Evolutionary conservation across 2,113 vertebrate genomes (phyloP), one percentile per base, ranked within the genome.

Genomic region (Dolichallabes microphthalmus): DNA sequence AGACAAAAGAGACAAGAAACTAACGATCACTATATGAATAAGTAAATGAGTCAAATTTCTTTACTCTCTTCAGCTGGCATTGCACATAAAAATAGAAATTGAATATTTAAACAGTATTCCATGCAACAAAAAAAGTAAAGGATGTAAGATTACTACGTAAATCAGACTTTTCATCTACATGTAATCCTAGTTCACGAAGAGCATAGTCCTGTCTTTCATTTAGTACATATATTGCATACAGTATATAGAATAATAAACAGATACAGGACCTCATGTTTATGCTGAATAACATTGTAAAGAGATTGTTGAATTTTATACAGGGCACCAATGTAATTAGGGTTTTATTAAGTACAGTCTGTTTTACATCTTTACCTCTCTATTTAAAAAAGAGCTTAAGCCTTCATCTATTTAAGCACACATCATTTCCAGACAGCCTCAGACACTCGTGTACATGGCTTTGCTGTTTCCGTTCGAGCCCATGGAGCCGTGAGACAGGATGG

Each of bases 401-500:
- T 27, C 12, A 66, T 27, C 4, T 66, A 4, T 66, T 15, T 30
- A 15, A 66, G 63, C n/a, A 66, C 35, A 75, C 25, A 52, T 53
- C 4, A 10, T 25, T 74, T 52, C 11, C 66, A 76, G 30, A 61
- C 27, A 1, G 57, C 39, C 12, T 82, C 61, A 27, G 63, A 53
- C 9, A 3, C n/a, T 69, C 7, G 63, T 60, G 32, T 5, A 22
- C 53, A 10, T 73, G 9, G 12, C 11, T 68, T 27, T 78, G 45
- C 22, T 52, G 77, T 52, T 39, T 10, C 66, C 3, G 25, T 57
- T 52, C 30, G 22, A 85, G 50, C 64, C 75, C 68, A 82, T n/a
- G 11, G 86, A 87, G n/a, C 86, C 76, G n/a, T 75, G 76, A 30
- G 86, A 84, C 35, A 53, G 77, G 20, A 87, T 11, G n/a, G 60